Evolutionary conservation across 1,140 invertebrate genomes (phyloP).

Genomic region (Heliconius eleuchia): DNA sequence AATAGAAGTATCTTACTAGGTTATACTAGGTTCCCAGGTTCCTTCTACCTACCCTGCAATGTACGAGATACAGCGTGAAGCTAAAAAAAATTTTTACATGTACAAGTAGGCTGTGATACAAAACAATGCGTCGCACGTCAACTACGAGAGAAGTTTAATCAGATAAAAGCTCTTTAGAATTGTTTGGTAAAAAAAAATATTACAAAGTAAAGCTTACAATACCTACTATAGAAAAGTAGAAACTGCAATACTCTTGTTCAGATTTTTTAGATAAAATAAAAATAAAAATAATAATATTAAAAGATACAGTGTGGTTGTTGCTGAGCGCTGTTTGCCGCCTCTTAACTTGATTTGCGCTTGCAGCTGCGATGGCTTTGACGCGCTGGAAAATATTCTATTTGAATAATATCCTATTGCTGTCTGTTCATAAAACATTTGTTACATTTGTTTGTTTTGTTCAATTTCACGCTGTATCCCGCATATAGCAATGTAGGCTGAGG

Average conservation of each 20-base stretch:
- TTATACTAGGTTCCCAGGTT: background rate
- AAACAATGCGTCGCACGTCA: background rate
- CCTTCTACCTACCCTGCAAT: background rate
- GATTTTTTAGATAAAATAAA: conserved; percentile 20
- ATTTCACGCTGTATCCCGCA: no score
- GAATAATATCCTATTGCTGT: background rate
- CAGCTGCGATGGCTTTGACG: conserved; percentile 13
- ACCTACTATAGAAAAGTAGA: background rate
- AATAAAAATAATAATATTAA: conserved; percentile 17
- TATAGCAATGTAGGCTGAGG: no score
- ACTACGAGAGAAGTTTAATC: background rate
- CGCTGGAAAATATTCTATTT: conserved; percentile 4
- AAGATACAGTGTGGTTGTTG: conserved; percentile 14
- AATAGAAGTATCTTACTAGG: background rate
- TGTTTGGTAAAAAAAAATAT: background rate
- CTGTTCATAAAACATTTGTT: background rate
- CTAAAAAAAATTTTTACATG: background rate
- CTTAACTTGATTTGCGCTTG: conserved; percentile 27
- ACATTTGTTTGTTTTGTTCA: no score
- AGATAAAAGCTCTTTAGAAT: background rate
- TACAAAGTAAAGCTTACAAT: background rate
- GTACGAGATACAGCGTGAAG: background rate
- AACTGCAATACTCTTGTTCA: conserved; percentile 18
- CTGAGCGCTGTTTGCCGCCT: conserved; percentile 27
- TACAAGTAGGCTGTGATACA: background rate